phyloP scores from a whole-genome alignment of 2,888 invertebrate species.

The Anarsia innoxiella region DNA sequence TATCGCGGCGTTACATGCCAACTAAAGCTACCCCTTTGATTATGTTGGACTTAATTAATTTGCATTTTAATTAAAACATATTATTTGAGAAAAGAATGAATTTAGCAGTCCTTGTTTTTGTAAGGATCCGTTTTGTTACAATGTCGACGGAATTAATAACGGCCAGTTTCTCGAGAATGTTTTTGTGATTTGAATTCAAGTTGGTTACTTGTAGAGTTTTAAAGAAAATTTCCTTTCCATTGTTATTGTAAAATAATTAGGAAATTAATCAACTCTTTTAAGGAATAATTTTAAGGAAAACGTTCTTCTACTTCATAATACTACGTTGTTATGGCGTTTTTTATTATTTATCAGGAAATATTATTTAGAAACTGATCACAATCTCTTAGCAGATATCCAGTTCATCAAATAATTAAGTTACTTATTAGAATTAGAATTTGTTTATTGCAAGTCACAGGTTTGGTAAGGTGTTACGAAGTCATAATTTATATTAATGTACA shows the following conservation, averaged over 20 bases:
- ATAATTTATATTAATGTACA: too few species aligned
- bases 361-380: too few species aligned
- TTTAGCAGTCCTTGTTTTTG: slow-evolving; percentile 9
- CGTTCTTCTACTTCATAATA: too few species aligned
- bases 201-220: slow-evolving; percentile 3
- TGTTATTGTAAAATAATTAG: background rate
- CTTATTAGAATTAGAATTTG: too few species aligned
- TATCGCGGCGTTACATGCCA: slow-evolving; percentile 65
- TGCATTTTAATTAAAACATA: slow-evolving; percentile 71
- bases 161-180: slow-evolving; percentile 3
- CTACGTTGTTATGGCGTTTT: too few species aligned
- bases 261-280: background rate
- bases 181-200: slow-evolving; percentile 10
- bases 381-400: too few species aligned
- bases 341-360: too few species aligned
- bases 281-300: background rate
- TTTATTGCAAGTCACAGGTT: too few species aligned
- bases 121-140: slow-evolving; percentile 6
- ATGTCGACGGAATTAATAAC: slow-evolving; percentile 10
- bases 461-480: too few species aligned
- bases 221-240: slow-evolving; percentile 1
- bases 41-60: slow-evolving; percentile 71
- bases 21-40: slow-evolving; percentile 72
- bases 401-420: too few species aligned
- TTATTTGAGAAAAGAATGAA: slow-evolving; percentile 35